Base-by-base conservation (phyloP, 2,888 invertebrate species). In the Ganaspis brasiliensis region DNA sequence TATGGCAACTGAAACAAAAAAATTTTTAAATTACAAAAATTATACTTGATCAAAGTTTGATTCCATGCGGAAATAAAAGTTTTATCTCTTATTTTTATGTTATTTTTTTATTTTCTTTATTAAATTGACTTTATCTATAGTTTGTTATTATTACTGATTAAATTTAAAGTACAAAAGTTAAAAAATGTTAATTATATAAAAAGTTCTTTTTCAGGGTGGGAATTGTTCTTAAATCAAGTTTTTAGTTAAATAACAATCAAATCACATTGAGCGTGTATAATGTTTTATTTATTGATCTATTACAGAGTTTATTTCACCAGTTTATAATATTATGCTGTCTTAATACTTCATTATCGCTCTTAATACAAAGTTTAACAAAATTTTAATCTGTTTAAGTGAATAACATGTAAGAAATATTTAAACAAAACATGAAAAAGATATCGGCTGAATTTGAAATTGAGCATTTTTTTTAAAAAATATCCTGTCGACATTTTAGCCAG, bases 1-100 rank as follows among this genome's bases (percentile, higher is more conserved):
- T 90, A 99, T 98, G 83, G 99, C 99, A 92, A 99, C 99, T 98
- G 95, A 78, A 96, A 95, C 88, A 75, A 55, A 74, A 75, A 74
- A 14, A 70, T 24, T 35, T 45, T 5, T 16, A 61, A 6, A 74
- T 21, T 26, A 63, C 63, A n/a, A 55, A 56, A 2, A 37, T 63
- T 10, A 26, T 31, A 10, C 24, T 16, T 19, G 4, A 57, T 57
- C 24, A 19, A 9, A 52, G 14, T 31, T 16, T 14, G 1, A 49
- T 35, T 19, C 8, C 2, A 35, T n/a, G n/a, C n/a, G n/a, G n/a
- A n/a, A n/a, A n/a, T n/a, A n/a, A n/a, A n/a, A n/a, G n/a, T n/a
- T n/a, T n/a, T n/a, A n/a, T n/a, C n/a, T n/a, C n/a, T n/a, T n/a
- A n/a, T n/a, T n/a, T n/a, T n/a, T n/a, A n/a, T n/a, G n/a, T n/a